A percentile compares a stretch with the other conserved stretches of the same genome.
These are phyloP conservation scores for Hypsopygia costalis DNA, from an alignment of 2,888 invertebrate genomes.

Conservation along the genomic window DNA sequence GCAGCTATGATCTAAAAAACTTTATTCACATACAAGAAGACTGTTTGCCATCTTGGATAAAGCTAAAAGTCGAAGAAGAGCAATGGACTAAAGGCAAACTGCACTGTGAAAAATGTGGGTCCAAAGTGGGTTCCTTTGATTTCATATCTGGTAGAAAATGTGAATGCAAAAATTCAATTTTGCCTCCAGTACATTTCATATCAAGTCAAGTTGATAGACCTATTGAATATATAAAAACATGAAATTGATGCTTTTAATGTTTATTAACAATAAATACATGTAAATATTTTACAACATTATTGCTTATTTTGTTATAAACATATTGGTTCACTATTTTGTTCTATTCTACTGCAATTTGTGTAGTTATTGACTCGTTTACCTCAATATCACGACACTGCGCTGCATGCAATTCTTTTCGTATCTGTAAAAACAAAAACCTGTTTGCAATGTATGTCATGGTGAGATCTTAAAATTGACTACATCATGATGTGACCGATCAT, in stretches of 20 bases:
- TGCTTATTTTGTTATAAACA: slow-evolving; percentile 11
- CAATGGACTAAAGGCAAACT: slow-evolving; percentile 85
- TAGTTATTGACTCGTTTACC: slow-evolving; percentile 52
- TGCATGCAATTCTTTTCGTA: slow-evolving; percentile 91
- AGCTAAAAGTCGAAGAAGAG: slow-evolving; percentile 68
- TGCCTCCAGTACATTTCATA: slow-evolving; percentile 82
- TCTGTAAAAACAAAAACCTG: slow-evolving; percentile 70
- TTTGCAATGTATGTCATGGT: no score
- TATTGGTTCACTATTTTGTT: slow-evolving; percentile 2
- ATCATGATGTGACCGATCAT: no score
- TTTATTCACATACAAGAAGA: slow-evolving; percentile 79
- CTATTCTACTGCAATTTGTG: slow-evolving; percentile 60
- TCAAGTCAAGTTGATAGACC: slow-evolving; percentile 83
- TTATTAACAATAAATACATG: not conserved
- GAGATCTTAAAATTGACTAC: not conserved
- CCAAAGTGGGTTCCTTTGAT: slow-evolving; percentile 84
- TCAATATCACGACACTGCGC: slow-evolving; percentile 90
- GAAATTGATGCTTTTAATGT: not conserved
- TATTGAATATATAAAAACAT: slow-evolving; percentile 19
- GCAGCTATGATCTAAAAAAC: slow-evolving; percentile 45
- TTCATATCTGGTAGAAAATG: slow-evolving; percentile 84
- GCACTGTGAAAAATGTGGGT: slow-evolving; percentile 81
- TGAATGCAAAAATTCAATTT: slow-evolving; percentile 71
- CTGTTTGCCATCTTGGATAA: slow-evolving; percentile 80
- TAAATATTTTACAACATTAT: not conserved